These are phyloP conservation scores for Ciconia stormi DNA, from an alignment of 2,113 vertebrate genomes.

Conservation along the genomic window DNA sequence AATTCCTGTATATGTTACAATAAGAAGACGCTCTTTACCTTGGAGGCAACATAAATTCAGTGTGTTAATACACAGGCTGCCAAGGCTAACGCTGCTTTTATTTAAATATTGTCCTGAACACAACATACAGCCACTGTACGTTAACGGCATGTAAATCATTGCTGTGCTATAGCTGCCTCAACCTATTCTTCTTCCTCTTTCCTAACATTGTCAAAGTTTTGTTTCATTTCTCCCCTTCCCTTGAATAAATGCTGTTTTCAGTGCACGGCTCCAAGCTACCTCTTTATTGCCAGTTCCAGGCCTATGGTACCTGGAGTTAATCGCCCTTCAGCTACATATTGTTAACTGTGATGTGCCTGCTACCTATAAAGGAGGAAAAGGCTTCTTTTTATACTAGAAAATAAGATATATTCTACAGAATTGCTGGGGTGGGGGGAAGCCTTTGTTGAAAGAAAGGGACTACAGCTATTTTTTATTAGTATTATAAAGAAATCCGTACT, in stretches of 20 bases:
- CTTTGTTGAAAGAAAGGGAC: constrained; percentile 51
- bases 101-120: constrained; percentile 63
- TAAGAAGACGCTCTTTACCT: constrained; percentile 54
- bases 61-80: constrained; percentile 39
- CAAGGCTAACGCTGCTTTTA: constrained; percentile 37
- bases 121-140: neutral
- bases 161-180: constrained; percentile 24
- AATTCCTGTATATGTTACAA: constrained; percentile 34
- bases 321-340: constrained; percentile 65
- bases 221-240: constrained; percentile 49
- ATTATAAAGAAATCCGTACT: constrained; percentile 46
- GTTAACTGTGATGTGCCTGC: constrained; percentile 49
- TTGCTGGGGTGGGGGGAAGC: neutral
- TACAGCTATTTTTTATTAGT: constrained; percentile 63
- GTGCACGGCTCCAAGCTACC: constrained; percentile 58
- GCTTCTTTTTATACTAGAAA: constrained; percentile 40
- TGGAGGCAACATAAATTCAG: constrained; percentile 54
- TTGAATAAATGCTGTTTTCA: constrained; percentile 58
- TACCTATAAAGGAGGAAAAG: constrained; percentile 52
- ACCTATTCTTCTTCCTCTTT: constrained; percentile 21
- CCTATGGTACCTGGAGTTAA: constrained; percentile 67
- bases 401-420: constrained; percentile 43
- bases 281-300: constrained; percentile 63
- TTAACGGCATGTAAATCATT: constrained; percentile 49
- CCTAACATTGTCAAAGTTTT: constrained; percentile 60